Evolutionary conservation across 2,888 invertebrate species (phyloP).

Genomic region (Torymus tubicola): DNA sequence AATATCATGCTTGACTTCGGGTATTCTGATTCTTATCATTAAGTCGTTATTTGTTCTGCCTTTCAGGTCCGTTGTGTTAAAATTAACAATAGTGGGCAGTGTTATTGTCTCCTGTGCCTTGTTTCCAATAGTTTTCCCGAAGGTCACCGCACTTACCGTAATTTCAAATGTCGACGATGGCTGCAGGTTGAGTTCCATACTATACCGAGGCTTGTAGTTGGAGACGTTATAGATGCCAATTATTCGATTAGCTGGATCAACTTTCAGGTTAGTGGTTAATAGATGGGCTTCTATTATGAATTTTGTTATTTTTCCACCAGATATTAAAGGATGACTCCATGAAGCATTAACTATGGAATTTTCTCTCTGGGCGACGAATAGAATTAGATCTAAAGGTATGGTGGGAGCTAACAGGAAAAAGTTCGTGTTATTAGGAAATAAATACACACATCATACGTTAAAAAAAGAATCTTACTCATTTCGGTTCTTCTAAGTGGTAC

Average conservation of each 20-base stretch:
- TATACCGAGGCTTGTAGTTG: slow-evolving; percentile 57
- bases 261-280: slow-evolving; percentile 1
- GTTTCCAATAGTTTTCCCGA: background rate
- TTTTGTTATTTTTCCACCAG: slow-evolving; percentile 55
- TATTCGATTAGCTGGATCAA: background rate
- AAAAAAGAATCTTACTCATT: slow-evolving; percentile 17
- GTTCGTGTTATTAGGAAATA: no score
- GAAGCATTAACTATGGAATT: slow-evolving; percentile 51
- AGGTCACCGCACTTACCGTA: slow-evolving; percentile 57
- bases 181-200: slow-evolving; percentile 51
- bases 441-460: no score
- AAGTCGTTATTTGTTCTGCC: slow-evolving; percentile 41
- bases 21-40: slow-evolving; percentile 61
- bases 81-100: slow-evolving; percentile 52
- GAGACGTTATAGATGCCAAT: background rate
- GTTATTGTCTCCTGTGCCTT: background rate
- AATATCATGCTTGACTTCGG: slow-evolving; percentile 61
- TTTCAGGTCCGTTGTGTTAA: slow-evolving; percentile 44
- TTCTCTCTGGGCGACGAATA: background rate
- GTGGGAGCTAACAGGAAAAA: slow-evolving; percentile 49
- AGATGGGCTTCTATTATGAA: slow-evolving; percentile 57
- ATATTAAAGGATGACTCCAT: slow-evolving; percentile 64
- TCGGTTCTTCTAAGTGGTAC: slow-evolving; percentile 9
- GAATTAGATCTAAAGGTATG: slow-evolving; percentile 43
- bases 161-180: slow-evolving; percentile 62